Evolutionary conservation across 2,113 vertebrate genomes (phyloP).

Genomic region (Ptilonorhynchus violaceus): DNA sequence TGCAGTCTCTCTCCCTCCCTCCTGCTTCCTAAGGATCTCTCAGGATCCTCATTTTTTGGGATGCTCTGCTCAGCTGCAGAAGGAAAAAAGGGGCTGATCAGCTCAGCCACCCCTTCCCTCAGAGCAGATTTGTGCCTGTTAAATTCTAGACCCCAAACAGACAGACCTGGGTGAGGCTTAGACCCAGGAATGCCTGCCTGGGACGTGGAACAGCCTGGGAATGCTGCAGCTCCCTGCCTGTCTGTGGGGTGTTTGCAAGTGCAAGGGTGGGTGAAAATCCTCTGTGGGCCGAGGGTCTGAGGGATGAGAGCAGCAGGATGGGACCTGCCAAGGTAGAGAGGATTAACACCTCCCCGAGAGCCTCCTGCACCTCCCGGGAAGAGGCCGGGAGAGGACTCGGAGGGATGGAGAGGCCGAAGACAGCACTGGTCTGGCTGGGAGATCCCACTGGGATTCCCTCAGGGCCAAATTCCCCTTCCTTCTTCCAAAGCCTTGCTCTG

Average conservation of each 20-base stretch:
- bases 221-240: background rate
- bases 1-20: background rate
- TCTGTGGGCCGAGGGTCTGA: background rate
- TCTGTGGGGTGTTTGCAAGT: background rate
- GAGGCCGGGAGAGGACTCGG: background rate
- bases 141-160: background rate
- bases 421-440: background rate
- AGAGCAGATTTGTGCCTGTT: background rate
- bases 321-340: fast-evolving
- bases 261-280: background rate
- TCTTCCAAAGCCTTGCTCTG: background rate
- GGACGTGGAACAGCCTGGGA: background rate
- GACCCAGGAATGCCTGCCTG: background rate
- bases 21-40: background rate
- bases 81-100: background rate
- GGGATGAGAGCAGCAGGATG: background rate
- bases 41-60: background rate
- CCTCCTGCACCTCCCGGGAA: background rate
- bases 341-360: background rate
- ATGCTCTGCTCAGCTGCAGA: background rate
- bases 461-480: background rate
- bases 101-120: background rate
- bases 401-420: background rate
- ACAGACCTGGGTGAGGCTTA: background rate
- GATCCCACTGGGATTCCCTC: background rate